phyloP scores from a whole-genome alignment of 2,888 invertebrate species.

The Chydorus sphaericus region DNA sequence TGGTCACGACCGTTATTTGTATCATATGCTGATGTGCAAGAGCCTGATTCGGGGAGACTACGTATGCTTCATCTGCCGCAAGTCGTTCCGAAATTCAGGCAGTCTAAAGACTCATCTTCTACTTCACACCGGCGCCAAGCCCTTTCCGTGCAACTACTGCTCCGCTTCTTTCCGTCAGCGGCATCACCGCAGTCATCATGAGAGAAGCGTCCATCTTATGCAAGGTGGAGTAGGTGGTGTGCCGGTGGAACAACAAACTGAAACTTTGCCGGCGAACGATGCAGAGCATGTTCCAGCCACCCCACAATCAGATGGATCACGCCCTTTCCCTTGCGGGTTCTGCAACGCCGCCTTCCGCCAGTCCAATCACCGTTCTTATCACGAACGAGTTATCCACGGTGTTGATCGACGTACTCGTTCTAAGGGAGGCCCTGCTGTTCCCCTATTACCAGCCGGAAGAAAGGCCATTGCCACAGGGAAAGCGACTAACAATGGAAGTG shows the following conservation, averaged over 20 bases:
- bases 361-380: constrained; percentile 13
- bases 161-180: constrained; percentile 13
- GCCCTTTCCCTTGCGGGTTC: constrained; percentile 11
- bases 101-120: constrained; percentile 14
- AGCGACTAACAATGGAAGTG: not conserved
- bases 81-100: constrained; percentile 14
- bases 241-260: not conserved
- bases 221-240: not conserved
- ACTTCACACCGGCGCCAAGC: constrained; percentile 16
- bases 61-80: constrained; percentile 15
- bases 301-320: not conserved
- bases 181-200: constrained; percentile 13
- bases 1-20: constrained; percentile 13
- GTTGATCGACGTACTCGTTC: constrained; percentile 12
- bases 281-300: not conserved
- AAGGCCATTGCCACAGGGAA: not conserved
- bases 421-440: not conserved
- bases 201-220: constrained; percentile 9
- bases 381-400: constrained; percentile 14
- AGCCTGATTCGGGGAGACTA: constrained; percentile 13
- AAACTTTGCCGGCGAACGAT: not conserved
- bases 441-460: not conserved
- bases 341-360: constrained; percentile 13
- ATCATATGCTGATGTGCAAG: constrained; percentile 15
- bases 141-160: constrained; percentile 14